Conservation (phyloP, 2,113 vertebrate species). For the Eleginops maclovinus region DNA sequence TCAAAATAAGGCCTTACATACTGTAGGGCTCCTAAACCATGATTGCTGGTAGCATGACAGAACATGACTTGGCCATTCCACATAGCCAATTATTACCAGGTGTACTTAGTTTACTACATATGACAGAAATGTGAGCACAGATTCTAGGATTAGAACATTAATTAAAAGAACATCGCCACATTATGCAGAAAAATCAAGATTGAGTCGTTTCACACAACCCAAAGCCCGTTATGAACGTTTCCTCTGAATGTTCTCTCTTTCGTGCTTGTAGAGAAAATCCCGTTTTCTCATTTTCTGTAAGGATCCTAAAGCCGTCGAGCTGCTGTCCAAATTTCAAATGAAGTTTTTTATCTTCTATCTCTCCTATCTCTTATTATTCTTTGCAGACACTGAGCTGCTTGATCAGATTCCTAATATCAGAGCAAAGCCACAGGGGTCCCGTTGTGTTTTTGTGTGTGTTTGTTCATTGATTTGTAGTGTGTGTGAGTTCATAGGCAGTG, state of each 20-base stretch:
- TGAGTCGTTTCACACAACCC: not conserved
- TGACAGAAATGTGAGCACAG: not conserved
- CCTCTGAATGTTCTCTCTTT: not conserved
- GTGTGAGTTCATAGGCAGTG: not conserved
- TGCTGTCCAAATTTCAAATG: too few relatives aligned
- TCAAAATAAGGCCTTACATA: not conserved
- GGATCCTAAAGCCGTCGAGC: not conserved
- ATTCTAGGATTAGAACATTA: not conserved
- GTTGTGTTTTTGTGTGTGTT: not conserved
- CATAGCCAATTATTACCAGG: not conserved
- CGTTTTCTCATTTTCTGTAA: not conserved
- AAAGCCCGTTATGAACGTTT: not conserved
- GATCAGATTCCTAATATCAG: constrained; percentile 2
- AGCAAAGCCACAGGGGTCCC: not conserved
- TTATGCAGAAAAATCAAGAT: not conserved
- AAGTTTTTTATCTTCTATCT: too few relatives aligned
- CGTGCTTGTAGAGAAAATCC: not conserved
- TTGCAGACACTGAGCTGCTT: constrained; percentile 9
- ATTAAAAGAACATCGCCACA: not conserved
- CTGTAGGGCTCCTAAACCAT: not conserved
- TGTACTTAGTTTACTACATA: not conserved
- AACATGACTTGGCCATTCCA: not conserved
- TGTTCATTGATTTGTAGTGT: not conserved
- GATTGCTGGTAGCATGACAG: not conserved
- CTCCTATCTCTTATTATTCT: not conserved